These are phyloP conservation scores for mouse (Mus musculus) DNA, from an alignment of 2,113 vertebrate genomes.

Conservation along the genomic window DNA sequence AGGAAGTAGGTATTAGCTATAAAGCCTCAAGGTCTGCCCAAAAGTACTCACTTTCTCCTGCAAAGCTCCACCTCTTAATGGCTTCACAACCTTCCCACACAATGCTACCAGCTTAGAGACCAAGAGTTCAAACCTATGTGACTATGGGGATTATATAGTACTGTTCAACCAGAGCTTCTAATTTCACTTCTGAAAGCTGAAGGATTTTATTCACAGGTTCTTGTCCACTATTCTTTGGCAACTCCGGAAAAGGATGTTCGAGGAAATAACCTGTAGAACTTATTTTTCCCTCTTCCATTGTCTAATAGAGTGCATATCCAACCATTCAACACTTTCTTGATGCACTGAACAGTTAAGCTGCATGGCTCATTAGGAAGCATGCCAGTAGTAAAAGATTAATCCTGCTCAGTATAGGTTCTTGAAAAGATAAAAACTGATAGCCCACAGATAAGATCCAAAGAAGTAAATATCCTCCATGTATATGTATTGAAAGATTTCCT, in stretches of 20 bases:
- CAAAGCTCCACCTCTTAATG: not conserved
- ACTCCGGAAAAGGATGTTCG: not conserved
- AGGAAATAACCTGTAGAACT: constrained; percentile 22
- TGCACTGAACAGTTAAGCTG: not conserved
- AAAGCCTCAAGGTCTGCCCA: too few species aligned
- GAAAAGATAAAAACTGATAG: constrained; percentile 3
- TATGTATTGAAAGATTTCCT: not conserved
- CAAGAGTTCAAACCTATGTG: not conserved
- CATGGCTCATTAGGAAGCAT: constrained; percentile 28
- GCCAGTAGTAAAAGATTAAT: constrained; percentile 43
- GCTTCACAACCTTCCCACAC: not conserved
- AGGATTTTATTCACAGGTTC: not conserved
- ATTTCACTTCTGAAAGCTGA: constrained; percentile 35
- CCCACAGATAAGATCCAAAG: not conserved
- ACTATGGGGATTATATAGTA: not conserved
- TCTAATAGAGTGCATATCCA: constrained; percentile 10
- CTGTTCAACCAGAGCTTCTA: not conserved
- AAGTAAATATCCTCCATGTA: not conserved
- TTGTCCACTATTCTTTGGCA: not conserved
- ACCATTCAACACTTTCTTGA: constrained; percentile 43
- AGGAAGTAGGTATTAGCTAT: not conserved
- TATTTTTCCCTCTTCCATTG: not conserved
- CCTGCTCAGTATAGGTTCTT: not conserved
- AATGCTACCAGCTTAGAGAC: not conserved
- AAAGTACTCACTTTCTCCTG: not conserved